A percentile compares a stretch with the other conserved stretches of the same genome.
Conservation (phyloP, 1,140 invertebrate species). For the Drosophila parvula region DNA sequence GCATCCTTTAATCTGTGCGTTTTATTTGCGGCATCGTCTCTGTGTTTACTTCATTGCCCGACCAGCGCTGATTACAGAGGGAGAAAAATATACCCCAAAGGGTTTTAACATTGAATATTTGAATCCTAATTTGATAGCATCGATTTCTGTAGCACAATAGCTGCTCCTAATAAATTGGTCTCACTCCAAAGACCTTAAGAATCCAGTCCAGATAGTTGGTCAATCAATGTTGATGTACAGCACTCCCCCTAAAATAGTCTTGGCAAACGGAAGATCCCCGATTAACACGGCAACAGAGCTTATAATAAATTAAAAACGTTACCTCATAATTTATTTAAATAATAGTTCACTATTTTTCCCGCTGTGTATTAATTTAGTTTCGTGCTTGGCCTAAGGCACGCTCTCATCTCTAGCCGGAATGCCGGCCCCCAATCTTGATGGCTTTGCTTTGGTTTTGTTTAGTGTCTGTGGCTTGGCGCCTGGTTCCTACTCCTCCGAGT, state of each 20-base stretch:
- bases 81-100: slow-evolving; percentile 1
- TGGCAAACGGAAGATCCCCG: not conserved
- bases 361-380: slow-evolving; percentile 7
- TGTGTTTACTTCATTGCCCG: slow-evolving; percentile 34
- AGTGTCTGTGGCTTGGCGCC: slow-evolving; percentile 41
- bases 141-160: too few species aligned
- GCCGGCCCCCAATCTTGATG: slow-evolving; percentile 39
- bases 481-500: slow-evolving; percentile 3
- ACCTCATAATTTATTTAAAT: not conserved
- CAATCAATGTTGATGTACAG: not conserved
- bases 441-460: slow-evolving; percentile 63
- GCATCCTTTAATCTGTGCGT: slow-evolving; percentile 83
- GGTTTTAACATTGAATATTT: too few species aligned
- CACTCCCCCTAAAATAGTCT: not conserved
- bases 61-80: slow-evolving; percentile 3
- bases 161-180: not conserved
- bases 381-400: slow-evolving; percentile 4
- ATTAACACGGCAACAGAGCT: not conserved
- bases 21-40: slow-evolving; percentile 74
- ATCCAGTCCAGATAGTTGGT: not conserved
- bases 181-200: not conserved
- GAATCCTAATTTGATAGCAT: too few species aligned
- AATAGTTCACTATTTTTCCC: not conserved
- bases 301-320: not conserved
- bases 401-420: slow-evolving; percentile 27